A percentile compares a stretch with the other conserved stretches of the same genome.
These are phyloP conservation scores for Drosophila kohkoa DNA, from an alignment of 1,140 invertebrate species.

Conservation along the genomic window DNA sequence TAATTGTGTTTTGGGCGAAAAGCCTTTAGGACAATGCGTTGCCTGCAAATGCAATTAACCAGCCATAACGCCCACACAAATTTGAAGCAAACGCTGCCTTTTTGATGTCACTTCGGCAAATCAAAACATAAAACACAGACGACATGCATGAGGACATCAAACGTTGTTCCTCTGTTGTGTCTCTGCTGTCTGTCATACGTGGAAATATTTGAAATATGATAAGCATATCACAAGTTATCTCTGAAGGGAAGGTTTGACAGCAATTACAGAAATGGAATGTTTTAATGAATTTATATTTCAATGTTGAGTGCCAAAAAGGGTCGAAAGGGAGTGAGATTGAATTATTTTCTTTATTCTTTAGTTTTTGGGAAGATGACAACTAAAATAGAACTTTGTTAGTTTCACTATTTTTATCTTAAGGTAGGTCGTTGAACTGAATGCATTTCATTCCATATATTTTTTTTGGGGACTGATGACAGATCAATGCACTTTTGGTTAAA, in stretches of 20 bases:
- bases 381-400: constrained; percentile 44
- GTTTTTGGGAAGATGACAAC: neutral
- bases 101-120: constrained; percentile 73
- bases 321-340: constrained; percentile 27
- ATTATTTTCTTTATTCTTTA: neutral
- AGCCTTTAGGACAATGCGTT: constrained; percentile 44
- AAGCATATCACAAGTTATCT: constrained; percentile 32
- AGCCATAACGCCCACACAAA: constrained; percentile 76
- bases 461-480: constrained; percentile 3
- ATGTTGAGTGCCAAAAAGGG: constrained; percentile 31
- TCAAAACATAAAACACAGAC: constrained; percentile 40
- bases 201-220: constrained; percentile 76
- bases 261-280: constrained; percentile 79
- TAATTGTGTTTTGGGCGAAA: constrained; percentile 43
- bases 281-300: constrained; percentile 74
- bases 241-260: constrained; percentile 27
- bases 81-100: constrained; percentile 43
- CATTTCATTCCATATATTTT: neutral
- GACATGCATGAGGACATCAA: constrained; percentile 59
- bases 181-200: constrained; percentile 59
- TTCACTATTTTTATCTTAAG: constrained; percentile 53
- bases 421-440: constrained; percentile 66
- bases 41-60: constrained; percentile 77
- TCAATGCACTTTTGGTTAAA: constrained; percentile 52
- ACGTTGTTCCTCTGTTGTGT: constrained; percentile 32